Evolutionary conservation across 2,797 vertebrate genomes (phyloP), one percentile per base, ranked within the genome.

Genomic region (Microctenopoma steveboyesi): DNA sequence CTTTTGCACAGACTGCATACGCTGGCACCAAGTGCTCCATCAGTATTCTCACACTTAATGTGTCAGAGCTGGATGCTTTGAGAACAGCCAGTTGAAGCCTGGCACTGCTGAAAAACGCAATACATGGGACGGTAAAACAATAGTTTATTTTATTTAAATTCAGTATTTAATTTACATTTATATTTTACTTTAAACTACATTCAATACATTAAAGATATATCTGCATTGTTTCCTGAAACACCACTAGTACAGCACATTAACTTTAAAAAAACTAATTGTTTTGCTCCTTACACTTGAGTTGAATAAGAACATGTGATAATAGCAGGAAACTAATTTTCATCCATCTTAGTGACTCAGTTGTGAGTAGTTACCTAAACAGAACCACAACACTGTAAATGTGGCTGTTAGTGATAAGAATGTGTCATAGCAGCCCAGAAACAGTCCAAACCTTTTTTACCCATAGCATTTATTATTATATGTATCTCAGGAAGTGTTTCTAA

Each of bases 21-120:
- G 45, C 73, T 57, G 80, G 62, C 52, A 70, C 40, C 7, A 6
- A 74, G 35, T 15, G 39, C 69, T 62, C 69, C 78, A 79, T 81
- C 86, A 65, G 77, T 83, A 85, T 89, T 83, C 82, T 79, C 51
- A 64, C 54, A 37, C 59, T 50, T 60, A 37, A 59, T 54, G 69
- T 75, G 64, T 83, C 74, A 54, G 74, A 66, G 54, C 54, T 47
- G 39, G 47, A 64, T 13, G 53, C 64, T 72, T 63, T 12, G 3
- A 72, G 37, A 67, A 71, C 54, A 40, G 55, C 37, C 49, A 4
- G 54, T 57, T 69, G 52, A 70, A 73, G 25, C 35, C 43, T 22
- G 54, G 51, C 54, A 39, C 58, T 70, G 13, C 60, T 60, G 5
- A 16, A 25, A 33, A 69, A 54, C 18, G 4, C 30, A 37, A 22